Conservation (phyloP, 2,797 vertebrate species). For the Lepilemur septentrionalis region DNA sequence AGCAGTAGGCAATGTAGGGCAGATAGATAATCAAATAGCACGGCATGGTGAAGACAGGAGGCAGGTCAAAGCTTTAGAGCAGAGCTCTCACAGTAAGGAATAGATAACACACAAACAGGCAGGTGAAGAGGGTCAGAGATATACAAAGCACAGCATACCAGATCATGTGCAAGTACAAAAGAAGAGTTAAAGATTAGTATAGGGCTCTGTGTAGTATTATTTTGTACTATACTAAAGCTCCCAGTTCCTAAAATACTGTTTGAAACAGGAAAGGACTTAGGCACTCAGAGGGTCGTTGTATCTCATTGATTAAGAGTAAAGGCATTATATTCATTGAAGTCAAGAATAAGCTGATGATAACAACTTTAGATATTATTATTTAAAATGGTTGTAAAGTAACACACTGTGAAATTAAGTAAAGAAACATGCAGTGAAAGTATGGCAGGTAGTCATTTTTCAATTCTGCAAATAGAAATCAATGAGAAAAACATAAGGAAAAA, state of each 20-base stretch:
- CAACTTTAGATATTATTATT: not conserved
- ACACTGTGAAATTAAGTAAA: not conserved
- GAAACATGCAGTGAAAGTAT: not conserved
- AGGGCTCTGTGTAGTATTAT: not conserved
- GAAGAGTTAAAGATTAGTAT: not conserved
- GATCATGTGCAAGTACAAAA: not conserved
- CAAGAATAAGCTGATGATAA: not conserved
- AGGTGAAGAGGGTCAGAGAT: not conserved
- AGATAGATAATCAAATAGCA: not conserved
- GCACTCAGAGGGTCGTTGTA: not conserved
- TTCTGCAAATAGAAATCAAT: not conserved
- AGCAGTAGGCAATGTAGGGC: not conserved
- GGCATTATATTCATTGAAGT: not conserved
- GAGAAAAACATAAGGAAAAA: not conserved
- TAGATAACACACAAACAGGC: not conserved
- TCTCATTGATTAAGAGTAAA: not conserved
- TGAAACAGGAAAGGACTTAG: not conserved
- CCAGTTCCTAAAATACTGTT: not conserved
- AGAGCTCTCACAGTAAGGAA: not conserved
- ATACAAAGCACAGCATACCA: not conserved
- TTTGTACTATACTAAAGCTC: not conserved
- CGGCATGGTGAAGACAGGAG: not conserved
- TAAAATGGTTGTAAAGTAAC: not conserved
- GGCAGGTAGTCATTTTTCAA: not conserved
- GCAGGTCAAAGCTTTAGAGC: not conserved